These are phyloP conservation scores for Protodeltote pygarga DNA, from an alignment of 2,888 invertebrate genomes.

Conservation along the genomic window DNA sequence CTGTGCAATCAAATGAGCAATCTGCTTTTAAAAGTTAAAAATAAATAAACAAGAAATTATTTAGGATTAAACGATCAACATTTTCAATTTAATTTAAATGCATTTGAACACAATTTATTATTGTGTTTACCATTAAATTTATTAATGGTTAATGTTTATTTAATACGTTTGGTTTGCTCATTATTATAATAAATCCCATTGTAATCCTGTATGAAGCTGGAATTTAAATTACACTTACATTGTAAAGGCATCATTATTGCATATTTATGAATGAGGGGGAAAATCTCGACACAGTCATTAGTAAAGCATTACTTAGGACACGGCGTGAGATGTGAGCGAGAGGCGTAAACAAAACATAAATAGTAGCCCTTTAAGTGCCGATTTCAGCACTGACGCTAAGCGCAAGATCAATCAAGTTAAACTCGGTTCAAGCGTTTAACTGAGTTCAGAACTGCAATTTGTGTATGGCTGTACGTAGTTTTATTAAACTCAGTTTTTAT, in stretches of 20 bases:
- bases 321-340: conserved; percentile 47
- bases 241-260: conserved; percentile 76
- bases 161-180: conserved; percentile 15
- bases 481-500: neutral
- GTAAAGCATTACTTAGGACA: conserved; percentile 73
- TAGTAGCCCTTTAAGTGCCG: neutral
- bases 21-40: no score
- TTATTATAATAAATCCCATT: conserved; percentile 29
- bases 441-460: no score
- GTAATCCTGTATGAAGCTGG: conserved; percentile 47
- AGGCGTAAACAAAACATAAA: neutral
- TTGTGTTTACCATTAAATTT: neutral
- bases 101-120: neutral
- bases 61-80: no score
- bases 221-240: conserved; percentile 71
- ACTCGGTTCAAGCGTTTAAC: no score
- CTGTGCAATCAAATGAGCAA: no score
- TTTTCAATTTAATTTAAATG: conserved; percentile 7
- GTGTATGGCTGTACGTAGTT: no score
- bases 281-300: conserved; percentile 84
- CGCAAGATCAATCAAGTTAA: no score
- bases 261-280: conserved; percentile 83
- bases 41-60: no score
- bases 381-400: no score
- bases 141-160: conserved; percentile 3